Conservation (phyloP, 1,140 invertebrate genomes). For the Drosophila ercepeae region DNA sequence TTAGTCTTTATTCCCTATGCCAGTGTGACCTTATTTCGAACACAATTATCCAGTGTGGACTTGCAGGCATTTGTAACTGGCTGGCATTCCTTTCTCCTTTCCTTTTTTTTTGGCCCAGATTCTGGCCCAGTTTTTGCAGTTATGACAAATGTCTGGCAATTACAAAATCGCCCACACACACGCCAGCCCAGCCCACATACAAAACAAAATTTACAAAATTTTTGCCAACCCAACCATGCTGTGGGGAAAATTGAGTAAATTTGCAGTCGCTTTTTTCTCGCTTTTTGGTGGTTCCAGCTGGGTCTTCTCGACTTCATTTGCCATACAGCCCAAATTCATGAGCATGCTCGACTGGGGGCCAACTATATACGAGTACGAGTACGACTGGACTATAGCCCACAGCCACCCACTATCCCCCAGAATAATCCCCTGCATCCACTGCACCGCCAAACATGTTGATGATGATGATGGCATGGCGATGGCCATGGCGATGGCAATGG, state of each 20-base stretch:
- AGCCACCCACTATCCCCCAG: not conserved
- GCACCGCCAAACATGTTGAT: slow-evolving; percentile 22
- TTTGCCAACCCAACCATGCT: slow-evolving; percentile 28
- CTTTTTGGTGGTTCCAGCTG: slow-evolving; percentile 44
- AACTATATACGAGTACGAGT: slow-evolving; percentile 19
- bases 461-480: slow-evolving; percentile 21
- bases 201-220: slow-evolving; percentile 65
- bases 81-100: not conserved
- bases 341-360: slow-evolving; percentile 53
- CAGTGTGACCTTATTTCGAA: not conserved
- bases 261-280: slow-evolving; percentile 43
- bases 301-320: slow-evolving; percentile 54
- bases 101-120: slow-evolving; percentile 7
- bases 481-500: slow-evolving; percentile 41
- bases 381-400: slow-evolving; percentile 4
- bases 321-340: slow-evolving; percentile 65
- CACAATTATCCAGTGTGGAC: not conserved
- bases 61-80: not conserved
- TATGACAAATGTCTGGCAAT: slow-evolving; percentile 51
- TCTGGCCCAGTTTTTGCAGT: slow-evolving; percentile 22
- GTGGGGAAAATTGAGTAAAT: slow-evolving; percentile 52
- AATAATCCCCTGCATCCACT: slow-evolving; percentile 9
- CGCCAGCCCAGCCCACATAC: not conserved
- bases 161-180: slow-evolving; percentile 21
- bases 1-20: too few species aligned